phyloP scores from a whole-genome alignment of 2,888 invertebrate species.

The Crocallis elinguaria region DNA sequence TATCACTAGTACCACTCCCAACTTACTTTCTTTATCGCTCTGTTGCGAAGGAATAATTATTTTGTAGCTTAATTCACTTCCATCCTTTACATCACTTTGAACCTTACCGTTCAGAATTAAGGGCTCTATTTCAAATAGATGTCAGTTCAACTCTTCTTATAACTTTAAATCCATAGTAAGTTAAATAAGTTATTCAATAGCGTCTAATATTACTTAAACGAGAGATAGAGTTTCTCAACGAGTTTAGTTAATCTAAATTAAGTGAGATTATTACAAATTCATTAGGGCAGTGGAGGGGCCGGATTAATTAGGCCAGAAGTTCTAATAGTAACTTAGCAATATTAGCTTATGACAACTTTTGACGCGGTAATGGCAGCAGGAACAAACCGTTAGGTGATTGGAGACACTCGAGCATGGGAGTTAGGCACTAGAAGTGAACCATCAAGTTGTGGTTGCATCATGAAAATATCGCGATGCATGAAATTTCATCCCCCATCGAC shows the following conservation, averaged over 20 bases:
- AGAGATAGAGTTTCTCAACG: background rate
- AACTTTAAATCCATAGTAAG: slow-evolving; percentile 6
- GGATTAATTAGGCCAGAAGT: too few relatives aligned
- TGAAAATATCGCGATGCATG: too few relatives aligned
- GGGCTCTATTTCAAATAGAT: background rate
- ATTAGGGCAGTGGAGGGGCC: too few relatives aligned
- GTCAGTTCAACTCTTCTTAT: background rate
- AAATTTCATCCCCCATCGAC: too few relatives aligned
- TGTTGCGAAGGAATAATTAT: slow-evolving; percentile 45
- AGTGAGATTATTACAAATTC: slow-evolving; percentile 1
- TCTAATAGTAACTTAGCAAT: too few relatives aligned
- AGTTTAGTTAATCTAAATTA: background rate
- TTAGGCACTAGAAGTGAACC: too few relatives aligned
- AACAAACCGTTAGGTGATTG: too few relatives aligned
- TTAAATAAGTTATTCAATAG: slow-evolving; percentile 15
- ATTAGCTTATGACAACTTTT: too few relatives aligned
- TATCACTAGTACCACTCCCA: slow-evolving; percentile 22
- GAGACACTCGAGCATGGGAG: too few relatives aligned
- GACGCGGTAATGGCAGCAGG: too few relatives aligned
- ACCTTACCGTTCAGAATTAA: background rate
- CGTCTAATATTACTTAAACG: slow-evolving; percentile 2
- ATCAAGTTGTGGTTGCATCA: too few relatives aligned
- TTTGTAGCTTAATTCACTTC: slow-evolving; percentile 28
- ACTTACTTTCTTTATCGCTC: slow-evolving; percentile 36
- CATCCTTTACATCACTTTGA: background rate